Conservation (phyloP, 1,140 invertebrate species). For the Oreohelix idahoensis region DNA sequence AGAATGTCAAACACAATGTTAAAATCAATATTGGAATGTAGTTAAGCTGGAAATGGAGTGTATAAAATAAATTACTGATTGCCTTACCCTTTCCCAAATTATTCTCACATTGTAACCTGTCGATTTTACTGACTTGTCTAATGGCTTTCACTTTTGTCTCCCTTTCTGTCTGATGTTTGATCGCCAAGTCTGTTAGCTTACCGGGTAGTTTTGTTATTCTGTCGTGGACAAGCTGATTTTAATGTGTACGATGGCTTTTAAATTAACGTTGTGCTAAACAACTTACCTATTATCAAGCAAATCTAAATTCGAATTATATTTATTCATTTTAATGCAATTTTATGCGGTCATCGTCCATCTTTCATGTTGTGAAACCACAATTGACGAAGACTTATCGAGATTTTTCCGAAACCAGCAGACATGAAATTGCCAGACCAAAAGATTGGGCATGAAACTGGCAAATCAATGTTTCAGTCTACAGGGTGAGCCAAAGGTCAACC, state of each 20-base stretch:
- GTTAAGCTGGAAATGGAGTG: too few species aligned
- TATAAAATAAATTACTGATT: too few species aligned
- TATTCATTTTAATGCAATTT: background rate
- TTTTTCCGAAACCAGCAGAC: too few species aligned
- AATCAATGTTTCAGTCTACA: too few species aligned
- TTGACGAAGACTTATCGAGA: background rate
- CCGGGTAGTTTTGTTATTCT: background rate
- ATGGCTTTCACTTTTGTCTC: background rate
- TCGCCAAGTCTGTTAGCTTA: background rate
- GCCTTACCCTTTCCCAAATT: too few species aligned
- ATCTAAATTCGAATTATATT: background rate
- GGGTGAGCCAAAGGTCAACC: too few species aligned
- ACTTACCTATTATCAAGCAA: conserved; percentile 1
- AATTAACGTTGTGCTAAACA: background rate
- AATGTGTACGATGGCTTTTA: background rate
- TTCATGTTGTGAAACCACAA: background rate
- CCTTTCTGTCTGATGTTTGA: background rate
- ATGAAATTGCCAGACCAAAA: too few species aligned
- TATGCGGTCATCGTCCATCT: conserved; percentile 1
- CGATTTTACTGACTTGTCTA: too few species aligned
- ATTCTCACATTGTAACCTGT: too few species aligned
- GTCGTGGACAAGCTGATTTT: background rate
- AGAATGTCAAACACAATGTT: too few species aligned
- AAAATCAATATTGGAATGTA: too few species aligned
- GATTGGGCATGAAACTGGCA: too few species aligned